Evolutionary conservation across 2,113 vertebrate species (phyloP).

Genomic region (Mesitornis unicolor): DNA sequence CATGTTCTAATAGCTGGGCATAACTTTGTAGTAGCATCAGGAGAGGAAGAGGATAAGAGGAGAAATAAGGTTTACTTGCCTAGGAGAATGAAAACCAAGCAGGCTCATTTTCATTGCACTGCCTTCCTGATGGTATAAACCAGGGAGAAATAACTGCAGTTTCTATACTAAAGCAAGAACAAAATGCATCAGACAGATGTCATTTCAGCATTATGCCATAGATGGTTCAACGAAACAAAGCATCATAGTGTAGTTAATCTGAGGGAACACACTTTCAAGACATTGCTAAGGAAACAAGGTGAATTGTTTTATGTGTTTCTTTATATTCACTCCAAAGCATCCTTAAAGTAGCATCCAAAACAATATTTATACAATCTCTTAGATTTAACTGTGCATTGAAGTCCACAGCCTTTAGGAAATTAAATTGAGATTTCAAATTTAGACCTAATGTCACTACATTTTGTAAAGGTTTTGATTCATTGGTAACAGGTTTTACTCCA

Average conservation of each 20-base stretch:
- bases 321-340: background rate
- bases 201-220: background rate
- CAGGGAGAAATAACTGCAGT: background rate
- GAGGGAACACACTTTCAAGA: background rate
- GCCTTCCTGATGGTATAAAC: background rate
- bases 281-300: background rate
- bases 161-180: background rate
- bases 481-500: background rate
- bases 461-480: background rate
- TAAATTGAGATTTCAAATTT: background rate
- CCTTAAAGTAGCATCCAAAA: background rate
- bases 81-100: background rate
- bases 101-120: background rate
- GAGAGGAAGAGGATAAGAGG: background rate
- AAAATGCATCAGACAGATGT: background rate
- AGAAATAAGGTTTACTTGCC: background rate
- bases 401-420: background rate
- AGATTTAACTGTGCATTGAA: background rate
- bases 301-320: background rate
- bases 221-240: background rate
- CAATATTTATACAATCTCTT: background rate
- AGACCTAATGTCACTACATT: background rate
- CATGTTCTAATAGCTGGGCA: slow-evolving; percentile 17
- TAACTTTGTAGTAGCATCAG: background rate
- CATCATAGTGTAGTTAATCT: background rate